These are phyloP conservation scores for Hydropsyche tenuis DNA, from an alignment of 1,140 invertebrate species.

Conservation along the genomic window DNA sequence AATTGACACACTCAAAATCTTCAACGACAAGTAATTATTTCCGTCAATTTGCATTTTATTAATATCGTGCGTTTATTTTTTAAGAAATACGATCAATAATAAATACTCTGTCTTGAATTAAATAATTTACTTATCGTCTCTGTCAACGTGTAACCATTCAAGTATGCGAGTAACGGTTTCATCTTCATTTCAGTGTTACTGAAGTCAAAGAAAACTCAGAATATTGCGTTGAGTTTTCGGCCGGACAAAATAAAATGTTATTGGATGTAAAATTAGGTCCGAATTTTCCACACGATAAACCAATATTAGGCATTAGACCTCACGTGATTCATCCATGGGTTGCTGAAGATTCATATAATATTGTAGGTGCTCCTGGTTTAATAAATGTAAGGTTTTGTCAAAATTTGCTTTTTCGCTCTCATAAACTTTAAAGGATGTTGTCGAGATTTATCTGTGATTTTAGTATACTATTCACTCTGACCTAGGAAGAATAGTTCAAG, in stretches of 20 bases:
- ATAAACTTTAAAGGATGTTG: not conserved
- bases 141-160: not conserved
- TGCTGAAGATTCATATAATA: constrained; percentile 67
- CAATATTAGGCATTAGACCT: constrained; percentile 71
- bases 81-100: not conserved
- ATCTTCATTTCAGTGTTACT: constrained; percentile 65
- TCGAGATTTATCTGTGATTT: constrained; percentile 21
- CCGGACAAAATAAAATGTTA: constrained; percentile 67
- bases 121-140: not conserved
- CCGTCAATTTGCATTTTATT: not conserved
- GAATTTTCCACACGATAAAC: constrained; percentile 78
- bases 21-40: constrained; percentile 32
- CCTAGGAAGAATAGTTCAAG: constrained; percentile 78
- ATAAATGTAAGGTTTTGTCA: constrained; percentile 66
- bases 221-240: constrained; percentile 73
- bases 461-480: constrained; percentile 78
- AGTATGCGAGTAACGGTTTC: too few species aligned
- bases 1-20: constrained; percentile 39
- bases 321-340: constrained; percentile 73
- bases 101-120: not conserved
- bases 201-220: constrained; percentile 73
- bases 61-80: not conserved
- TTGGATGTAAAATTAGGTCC: constrained; percentile 69
- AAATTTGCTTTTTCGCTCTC: constrained; percentile 15
- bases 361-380: constrained; percentile 73